phyloP scores from a whole-genome alignment of 2,888 invertebrate species.

The Drymonia ruficornis region DNA sequence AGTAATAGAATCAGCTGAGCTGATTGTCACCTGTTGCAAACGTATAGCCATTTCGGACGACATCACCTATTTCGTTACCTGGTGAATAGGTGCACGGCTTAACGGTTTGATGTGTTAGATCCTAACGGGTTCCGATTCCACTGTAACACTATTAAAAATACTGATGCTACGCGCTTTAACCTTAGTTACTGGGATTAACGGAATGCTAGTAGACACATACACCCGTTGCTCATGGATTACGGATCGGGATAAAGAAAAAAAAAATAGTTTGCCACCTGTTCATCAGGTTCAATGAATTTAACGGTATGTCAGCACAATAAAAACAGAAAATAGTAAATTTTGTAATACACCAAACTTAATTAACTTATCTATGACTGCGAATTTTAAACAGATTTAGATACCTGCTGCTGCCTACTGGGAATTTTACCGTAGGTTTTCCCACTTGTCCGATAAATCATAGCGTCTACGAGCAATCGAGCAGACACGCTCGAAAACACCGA shows the following conservation, averaged over 20 bases:
- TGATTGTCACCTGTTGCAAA: too few species aligned
- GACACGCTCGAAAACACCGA: conserved; percentile 1
- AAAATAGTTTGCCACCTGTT: too few species aligned
- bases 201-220: not conserved
- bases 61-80: too few species aligned
- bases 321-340: too few species aligned
- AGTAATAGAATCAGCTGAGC: too few species aligned
- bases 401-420: not conserved
- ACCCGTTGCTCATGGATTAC: not conserved
- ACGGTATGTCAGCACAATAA: too few species aligned
- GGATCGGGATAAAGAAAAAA: too few species aligned
- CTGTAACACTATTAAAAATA: not conserved
- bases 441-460: not conserved
- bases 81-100: too few species aligned
- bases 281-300: too few species aligned
- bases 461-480: not conserved
- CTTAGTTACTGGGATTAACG: not conserved
- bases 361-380: not conserved
- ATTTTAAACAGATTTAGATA: not conserved
- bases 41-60: too few species aligned
- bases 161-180: not conserved
- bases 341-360: too few species aligned
- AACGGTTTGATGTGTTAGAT: not conserved
- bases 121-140: not conserved
- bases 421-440: conserved; percentile 3